Conservation (phyloP, 2,888 invertebrate species). For the Drosophila ustulata region DNA sequence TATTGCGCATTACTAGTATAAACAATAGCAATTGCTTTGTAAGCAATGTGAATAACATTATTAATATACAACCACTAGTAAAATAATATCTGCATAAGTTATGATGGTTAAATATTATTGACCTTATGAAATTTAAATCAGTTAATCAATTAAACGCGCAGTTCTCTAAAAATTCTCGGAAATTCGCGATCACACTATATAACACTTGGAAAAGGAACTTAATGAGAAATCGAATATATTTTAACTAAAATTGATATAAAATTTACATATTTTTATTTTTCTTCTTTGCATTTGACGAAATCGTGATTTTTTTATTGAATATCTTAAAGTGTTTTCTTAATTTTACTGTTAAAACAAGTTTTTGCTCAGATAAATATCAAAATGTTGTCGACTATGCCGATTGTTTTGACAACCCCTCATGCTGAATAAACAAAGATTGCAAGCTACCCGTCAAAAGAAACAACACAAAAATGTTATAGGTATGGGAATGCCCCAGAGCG, state of each 20-base stretch:
- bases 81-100: too few relatives aligned
- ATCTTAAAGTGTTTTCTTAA: not conserved
- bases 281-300: too few relatives aligned
- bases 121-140: too few relatives aligned
- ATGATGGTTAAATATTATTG: too few relatives aligned
- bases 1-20: not conserved
- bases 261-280: too few relatives aligned
- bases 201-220: too few relatives aligned
- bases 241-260: not conserved
- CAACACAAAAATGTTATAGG: conserved; percentile 33
- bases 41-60: not conserved
- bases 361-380: not conserved
- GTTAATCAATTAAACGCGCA: too few relatives aligned
- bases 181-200: too few relatives aligned
- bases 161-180: too few relatives aligned
- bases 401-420: conserved; percentile 6
- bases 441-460: conserved; percentile 9
- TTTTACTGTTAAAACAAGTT: not conserved
- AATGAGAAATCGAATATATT: not conserved
- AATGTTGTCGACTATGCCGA: conserved; percentile 23
- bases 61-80: too few relatives aligned
- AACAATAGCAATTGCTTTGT: not conserved
- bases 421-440: conserved; percentile 2
- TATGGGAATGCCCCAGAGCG: conserved; percentile 33
- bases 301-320: too few relatives aligned